These are phyloP conservation scores for Melanogrammus aeglefinus DNA, from an alignment of 2,797 vertebrate species.

Conservation along the genomic window DNA sequence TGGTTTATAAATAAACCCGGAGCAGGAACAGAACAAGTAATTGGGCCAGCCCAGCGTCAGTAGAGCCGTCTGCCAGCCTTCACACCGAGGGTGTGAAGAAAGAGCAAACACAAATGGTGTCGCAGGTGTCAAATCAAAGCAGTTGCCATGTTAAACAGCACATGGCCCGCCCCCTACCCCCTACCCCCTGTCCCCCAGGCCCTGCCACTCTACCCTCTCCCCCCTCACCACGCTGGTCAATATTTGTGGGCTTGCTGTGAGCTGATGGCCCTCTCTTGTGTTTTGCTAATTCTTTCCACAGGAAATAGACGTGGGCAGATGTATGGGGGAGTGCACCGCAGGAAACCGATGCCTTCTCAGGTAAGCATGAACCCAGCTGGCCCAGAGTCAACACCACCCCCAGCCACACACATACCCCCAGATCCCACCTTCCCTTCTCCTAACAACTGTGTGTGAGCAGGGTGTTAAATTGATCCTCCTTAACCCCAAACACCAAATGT, in stretches of 20 bases:
- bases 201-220: neutral
- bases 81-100: constrained; percentile 49
- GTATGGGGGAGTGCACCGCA: constrained; percentile 80
- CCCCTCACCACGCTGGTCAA: constrained; percentile 49
- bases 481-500: constrained; percentile 44
- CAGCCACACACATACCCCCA: constrained; percentile 8
- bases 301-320: constrained; percentile 89
- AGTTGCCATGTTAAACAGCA: constrained; percentile 60
- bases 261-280: constrained; percentile 74
- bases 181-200: neutral
- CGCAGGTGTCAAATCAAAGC: constrained; percentile 73
- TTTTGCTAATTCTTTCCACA: constrained; percentile 83
- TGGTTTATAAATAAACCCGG: neutral
- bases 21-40: neutral
- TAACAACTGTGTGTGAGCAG: constrained; percentile 55
- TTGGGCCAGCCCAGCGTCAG: constrained; percentile 8
- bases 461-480: constrained; percentile 32
- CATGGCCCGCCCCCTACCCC: constrained; percentile 13
- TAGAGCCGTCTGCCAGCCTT: constrained; percentile 35
- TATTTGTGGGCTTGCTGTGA: constrained; percentile 68
- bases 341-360: constrained; percentile 80
- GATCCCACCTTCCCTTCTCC: constrained; percentile 22
- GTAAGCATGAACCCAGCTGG: constrained; percentile 77
- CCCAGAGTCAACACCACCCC: neutral
- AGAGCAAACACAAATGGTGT: constrained; percentile 68